Conservation (phyloP, 1,140 invertebrate species). For the Vanessa tameamea region DNA sequence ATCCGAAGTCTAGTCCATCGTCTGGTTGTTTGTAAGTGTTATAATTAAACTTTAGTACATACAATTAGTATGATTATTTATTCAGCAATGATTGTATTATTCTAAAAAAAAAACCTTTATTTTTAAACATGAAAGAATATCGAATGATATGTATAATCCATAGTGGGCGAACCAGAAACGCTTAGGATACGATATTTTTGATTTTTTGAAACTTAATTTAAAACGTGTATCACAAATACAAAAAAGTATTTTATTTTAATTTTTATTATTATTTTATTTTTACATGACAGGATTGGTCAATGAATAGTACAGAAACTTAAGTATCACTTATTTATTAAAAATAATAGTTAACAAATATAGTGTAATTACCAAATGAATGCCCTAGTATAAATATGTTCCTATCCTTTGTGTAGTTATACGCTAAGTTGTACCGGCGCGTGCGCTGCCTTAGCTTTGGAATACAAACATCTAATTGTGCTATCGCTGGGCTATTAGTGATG, state of each 20-base stretch:
- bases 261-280: too few species aligned
- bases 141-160: not conserved
- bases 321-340: not conserved
- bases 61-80: too few species aligned
- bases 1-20: too few species aligned
- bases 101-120: not conserved
- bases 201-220: too few species aligned
- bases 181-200: not conserved
- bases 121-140: not conserved
- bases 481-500: conserved; percentile 56
- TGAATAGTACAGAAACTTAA: too few species aligned
- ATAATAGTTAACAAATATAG: conserved; percentile 4
- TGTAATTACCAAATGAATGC: conserved; percentile 8
- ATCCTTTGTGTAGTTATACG: conserved; percentile 20
- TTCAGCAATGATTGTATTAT: too few species aligned
- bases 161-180: not conserved
- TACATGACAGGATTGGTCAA: not conserved
- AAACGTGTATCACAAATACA: too few species aligned
- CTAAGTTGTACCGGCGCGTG: conserved; percentile 40
- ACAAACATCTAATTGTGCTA: conserved; percentile 68
- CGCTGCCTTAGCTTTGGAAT: conserved; percentile 46
- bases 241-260: too few species aligned
- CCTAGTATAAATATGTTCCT: conserved; percentile 14
- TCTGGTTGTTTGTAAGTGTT: too few species aligned
- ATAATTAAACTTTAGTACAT: too few species aligned